Evolutionary conservation across 2,113 vertebrate genomes (phyloP).

Genomic region (Cheilinus undulatus): DNA sequence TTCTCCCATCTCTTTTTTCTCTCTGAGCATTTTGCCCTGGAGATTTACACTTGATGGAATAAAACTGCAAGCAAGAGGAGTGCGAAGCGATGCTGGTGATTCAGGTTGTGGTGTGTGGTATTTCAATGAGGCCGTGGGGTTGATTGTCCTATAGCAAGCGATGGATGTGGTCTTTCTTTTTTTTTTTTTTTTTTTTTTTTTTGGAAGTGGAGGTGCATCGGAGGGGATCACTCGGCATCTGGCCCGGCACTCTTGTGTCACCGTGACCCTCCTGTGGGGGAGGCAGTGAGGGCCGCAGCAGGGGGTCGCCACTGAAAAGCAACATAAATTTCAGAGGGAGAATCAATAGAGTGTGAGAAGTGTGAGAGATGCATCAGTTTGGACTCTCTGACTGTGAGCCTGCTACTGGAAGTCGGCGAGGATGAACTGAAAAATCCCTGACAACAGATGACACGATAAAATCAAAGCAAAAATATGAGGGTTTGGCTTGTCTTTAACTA

Average conservation of each 20-base stretch:
- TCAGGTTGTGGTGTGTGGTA: slow-evolving; percentile 70
- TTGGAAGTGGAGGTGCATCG: slow-evolving; percentile 76
- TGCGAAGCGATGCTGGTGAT: slow-evolving; percentile 54
- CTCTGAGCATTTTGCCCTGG: slow-evolving; percentile 56
- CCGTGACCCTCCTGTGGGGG: slow-evolving; percentile 77
- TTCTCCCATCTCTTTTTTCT: slow-evolving; percentile 43
- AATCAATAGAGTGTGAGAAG: slow-evolving; percentile 84
- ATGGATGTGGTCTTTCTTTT: slow-evolving; percentile 76
- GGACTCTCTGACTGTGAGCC: slow-evolving; percentile 70
- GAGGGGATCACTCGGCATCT: slow-evolving; percentile 85
- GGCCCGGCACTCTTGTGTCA: slow-evolving; percentile 86
- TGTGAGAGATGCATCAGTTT: slow-evolving; percentile 78
- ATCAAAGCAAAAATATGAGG: slow-evolving; percentile 31
- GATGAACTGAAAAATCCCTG: slow-evolving; percentile 25
- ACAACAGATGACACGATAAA: slow-evolving; percentile 42
- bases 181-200: slow-evolving; percentile 63
- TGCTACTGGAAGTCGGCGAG: slow-evolving; percentile 43
- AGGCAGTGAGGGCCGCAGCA: slow-evolving; percentile 83
- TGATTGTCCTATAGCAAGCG: slow-evolving; percentile 68
- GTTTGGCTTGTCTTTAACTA: slow-evolving; percentile 1
- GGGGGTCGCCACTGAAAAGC: slow-evolving; percentile 82
- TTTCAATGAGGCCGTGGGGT: slow-evolving; percentile 60
- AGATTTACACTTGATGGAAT: slow-evolving; percentile 78
- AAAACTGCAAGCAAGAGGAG: slow-evolving; percentile 35
- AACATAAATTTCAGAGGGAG: slow-evolving; percentile 86